A percentile compares a stretch with the other conserved stretches of the same genome.
Conservation (phyloP, 2,888 invertebrate species). For the Amaurobius ferox region DNA sequence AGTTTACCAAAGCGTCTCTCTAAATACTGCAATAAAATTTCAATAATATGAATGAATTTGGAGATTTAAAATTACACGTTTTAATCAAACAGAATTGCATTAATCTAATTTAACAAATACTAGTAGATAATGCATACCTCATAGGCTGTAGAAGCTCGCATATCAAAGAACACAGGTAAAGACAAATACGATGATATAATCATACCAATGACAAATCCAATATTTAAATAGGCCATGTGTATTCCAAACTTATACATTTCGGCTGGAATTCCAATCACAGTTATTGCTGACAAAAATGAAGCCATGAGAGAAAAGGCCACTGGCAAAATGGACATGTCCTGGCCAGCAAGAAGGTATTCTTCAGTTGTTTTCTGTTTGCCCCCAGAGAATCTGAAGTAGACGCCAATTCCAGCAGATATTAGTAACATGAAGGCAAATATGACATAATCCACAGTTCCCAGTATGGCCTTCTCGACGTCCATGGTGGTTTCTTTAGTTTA, state of each 20-base stretch:
- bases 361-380: conserved; percentile 88
- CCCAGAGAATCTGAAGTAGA: conserved; percentile 90
- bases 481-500: conserved; percentile 15
- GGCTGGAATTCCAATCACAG: conserved; percentile 89
- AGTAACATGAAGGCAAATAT: conserved; percentile 63
- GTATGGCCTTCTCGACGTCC: conserved; percentile 21
- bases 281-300: conserved; percentile 93
- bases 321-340: conserved; percentile 87
- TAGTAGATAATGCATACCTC: conserved; percentile 48
- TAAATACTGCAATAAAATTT: conserved; percentile 83
- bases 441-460: conserved; percentile 61
- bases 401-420: conserved; percentile 80
- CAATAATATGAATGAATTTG: no score
- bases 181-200: conserved; percentile 87
- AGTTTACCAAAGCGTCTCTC: conserved; percentile 89
- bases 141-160: conserved; percentile 86
- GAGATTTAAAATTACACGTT: no score
- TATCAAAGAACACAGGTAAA: conserved; percentile 89
- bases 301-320: conserved; percentile 94
- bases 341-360: conserved; percentile 84
- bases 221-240: conserved; percentile 87
- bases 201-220: conserved; percentile 86
- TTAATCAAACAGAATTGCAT: no score
- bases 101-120: no score
- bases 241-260: conserved; percentile 91